Percentiles rank a stretch among this genome's conserved stretches.
Evolutionary conservation across 2,888 invertebrate genomes (phyloP).

Genomic region (Osmoderma eremita): DNA sequence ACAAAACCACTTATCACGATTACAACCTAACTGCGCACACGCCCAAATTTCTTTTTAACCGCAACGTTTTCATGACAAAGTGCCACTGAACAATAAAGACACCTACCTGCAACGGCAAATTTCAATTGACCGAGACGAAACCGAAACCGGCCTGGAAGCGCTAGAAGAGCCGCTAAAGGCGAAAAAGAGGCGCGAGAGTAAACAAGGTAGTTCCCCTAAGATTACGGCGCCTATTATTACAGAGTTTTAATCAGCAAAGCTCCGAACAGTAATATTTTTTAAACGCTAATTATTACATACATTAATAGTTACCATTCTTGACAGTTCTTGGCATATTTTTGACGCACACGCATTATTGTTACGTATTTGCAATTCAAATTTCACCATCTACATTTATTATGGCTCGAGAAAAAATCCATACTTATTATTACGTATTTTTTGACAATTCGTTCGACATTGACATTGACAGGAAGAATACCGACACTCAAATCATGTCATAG

Average conservation of each 20-base stretch:
- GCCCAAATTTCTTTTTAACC: slow-evolving; percentile 8
- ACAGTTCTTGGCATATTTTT: too few relatives aligned
- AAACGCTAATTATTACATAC: too few relatives aligned
- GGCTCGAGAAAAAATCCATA: too few relatives aligned
- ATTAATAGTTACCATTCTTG: too few relatives aligned
- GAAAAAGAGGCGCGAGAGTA: slow-evolving; percentile 71
- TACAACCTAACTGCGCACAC: slow-evolving; percentile 1
- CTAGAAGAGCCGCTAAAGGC: slow-evolving; percentile 75
- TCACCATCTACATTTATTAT: too few relatives aligned
- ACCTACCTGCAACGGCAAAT: slow-evolving; percentile 74
- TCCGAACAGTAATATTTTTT: too few relatives aligned
- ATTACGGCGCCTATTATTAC: not conserved
- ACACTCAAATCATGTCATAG: too few relatives aligned
- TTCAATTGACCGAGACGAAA: slow-evolving; percentile 69
- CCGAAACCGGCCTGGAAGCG: slow-evolving; percentile 71
- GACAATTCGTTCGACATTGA: too few relatives aligned
- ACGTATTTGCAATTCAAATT: too few relatives aligned
- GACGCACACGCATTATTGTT: too few relatives aligned
- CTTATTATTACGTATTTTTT: too few relatives aligned
- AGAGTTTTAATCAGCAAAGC: not conserved
- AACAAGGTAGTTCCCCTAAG: slow-evolving; percentile 68
- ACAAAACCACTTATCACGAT: not conserved
- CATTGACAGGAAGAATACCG: too few relatives aligned
- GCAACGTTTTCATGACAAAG: slow-evolving; percentile 58
- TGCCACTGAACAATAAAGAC: slow-evolving; percentile 74